Conservation (phyloP, 2,113 vertebrate genomes). For the Cebidichthys violaceus region DNA sequence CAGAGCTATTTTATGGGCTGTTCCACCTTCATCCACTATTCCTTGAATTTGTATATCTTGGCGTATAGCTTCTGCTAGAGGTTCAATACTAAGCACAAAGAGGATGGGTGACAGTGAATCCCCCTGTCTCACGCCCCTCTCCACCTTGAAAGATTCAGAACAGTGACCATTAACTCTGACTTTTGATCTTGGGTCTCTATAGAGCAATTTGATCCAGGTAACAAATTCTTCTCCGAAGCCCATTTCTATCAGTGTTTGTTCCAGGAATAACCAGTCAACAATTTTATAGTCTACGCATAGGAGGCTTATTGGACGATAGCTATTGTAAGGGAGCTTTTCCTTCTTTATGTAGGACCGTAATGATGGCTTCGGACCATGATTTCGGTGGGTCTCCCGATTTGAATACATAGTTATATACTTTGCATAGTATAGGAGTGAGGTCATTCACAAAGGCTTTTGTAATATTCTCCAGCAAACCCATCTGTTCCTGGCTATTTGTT, state of each 20-base stretch:
- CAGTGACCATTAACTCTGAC: not conserved
- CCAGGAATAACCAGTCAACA: too few species aligned
- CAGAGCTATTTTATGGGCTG: too few species aligned
- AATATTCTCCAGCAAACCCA: not conserved
- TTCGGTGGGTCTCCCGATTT: not conserved
- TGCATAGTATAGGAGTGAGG: not conserved
- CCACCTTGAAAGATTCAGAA: not conserved
- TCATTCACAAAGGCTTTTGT: conserved; percentile 2
- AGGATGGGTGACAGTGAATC: not conserved
- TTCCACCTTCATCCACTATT: too few species aligned
- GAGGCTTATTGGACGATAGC: not conserved
- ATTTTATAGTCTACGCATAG: not conserved
- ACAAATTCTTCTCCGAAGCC: too few species aligned
- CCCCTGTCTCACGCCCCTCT: not conserved
- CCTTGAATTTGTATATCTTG: too few species aligned
- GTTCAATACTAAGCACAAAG: not conserved
- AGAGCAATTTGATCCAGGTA: too few species aligned
- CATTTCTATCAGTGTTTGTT: not conserved
- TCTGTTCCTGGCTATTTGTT: not conserved
- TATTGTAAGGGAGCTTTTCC: too few species aligned
- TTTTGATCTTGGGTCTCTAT: too few species aligned
- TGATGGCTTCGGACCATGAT: not conserved
- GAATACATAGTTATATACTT: not conserved
- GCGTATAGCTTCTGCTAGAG: too few species aligned
- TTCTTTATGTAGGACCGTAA: not conserved